A percentile compares a stretch with the other conserved stretches of the same genome.
phyloP scores from a whole-genome alignment of 2,888 invertebrate species.

The Polyommatus iphigenia region DNA sequence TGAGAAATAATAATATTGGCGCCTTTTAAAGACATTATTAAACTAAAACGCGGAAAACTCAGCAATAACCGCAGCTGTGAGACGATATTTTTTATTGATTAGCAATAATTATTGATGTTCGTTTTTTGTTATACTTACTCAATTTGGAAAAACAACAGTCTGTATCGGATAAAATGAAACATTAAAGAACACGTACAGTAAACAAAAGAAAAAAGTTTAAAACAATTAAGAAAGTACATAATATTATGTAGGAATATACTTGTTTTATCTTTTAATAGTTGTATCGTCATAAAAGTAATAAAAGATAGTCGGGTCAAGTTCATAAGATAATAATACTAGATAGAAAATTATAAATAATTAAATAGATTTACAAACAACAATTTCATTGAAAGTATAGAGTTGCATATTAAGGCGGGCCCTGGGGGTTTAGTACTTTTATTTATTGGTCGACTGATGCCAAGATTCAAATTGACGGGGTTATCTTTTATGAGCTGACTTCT shows the following conservation, averaged over 20 bases:
- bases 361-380: neutral
- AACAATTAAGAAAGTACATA: too few species aligned
- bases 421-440: too few species aligned
- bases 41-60: neutral
- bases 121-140: neutral
- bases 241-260: too few species aligned
- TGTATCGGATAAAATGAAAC: neutral
- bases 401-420: too few species aligned
- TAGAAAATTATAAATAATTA: neutral
- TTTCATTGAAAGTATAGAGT: too few species aligned
- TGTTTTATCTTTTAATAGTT: neutral
- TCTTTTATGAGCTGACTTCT: too few species aligned
- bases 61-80: neutral
- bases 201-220: too few species aligned
- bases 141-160: neutral
- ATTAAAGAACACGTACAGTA: neutral
- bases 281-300: neutral
- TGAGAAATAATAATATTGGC: neutral
- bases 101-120: neutral
- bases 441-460: too few species aligned
- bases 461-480: too few species aligned
- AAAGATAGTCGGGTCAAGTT: constrained; percentile 1
- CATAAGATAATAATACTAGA: neutral
- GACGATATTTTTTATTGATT: neutral
- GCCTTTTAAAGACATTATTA: neutral